These are phyloP conservation scores for Petrolisthes cinctipes DNA, from an alignment of 2,888 invertebrate species.

Conservation along the genomic window DNA sequence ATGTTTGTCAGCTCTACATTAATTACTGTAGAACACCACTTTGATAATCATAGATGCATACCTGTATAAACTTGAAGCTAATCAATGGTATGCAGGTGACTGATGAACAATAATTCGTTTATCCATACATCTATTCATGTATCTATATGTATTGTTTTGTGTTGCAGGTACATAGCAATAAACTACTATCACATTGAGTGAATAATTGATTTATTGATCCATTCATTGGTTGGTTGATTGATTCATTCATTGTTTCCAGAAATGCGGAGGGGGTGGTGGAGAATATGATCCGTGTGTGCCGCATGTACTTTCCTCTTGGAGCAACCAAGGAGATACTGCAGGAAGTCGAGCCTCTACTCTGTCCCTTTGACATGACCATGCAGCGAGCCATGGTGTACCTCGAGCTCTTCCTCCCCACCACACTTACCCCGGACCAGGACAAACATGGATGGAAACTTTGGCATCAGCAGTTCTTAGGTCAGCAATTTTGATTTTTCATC, in stretches of 20 bases:
- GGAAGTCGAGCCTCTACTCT: slow-evolving; percentile 83
- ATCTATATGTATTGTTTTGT: too few relatives aligned
- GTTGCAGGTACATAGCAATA: too few relatives aligned
- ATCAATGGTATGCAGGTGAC: too few relatives aligned
- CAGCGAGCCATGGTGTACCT: slow-evolving; percentile 75
- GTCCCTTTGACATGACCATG: slow-evolving; percentile 77
- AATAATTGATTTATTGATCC: too few relatives aligned
- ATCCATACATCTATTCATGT: too few relatives aligned
- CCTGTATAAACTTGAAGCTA: too few relatives aligned
- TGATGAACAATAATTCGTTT: too few relatives aligned
- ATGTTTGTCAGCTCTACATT: too few relatives aligned
- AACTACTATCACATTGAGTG: too few relatives aligned
- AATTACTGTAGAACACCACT: too few relatives aligned
- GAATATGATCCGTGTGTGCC: slow-evolving; percentile 67
- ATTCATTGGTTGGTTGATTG: too few relatives aligned
- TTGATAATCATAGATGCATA: too few relatives aligned
- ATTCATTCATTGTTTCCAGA: slow-evolving; percentile 51
- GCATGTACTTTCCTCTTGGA: slow-evolving; percentile 77
- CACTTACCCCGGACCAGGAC: slow-evolving; percentile 76
- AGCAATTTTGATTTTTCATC: background rate
- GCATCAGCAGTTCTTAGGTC: slow-evolving; percentile 62
- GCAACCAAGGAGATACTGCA: slow-evolving; percentile 89
- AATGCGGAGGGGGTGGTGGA: slow-evolving; percentile 67
- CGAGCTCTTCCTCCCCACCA: slow-evolving; percentile 82
- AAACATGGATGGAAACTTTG: slow-evolving; percentile 75